These are phyloP conservation scores for Anarsia innoxiella DNA, from an alignment of 2,888 invertebrate genomes.

Conservation along the genomic window DNA sequence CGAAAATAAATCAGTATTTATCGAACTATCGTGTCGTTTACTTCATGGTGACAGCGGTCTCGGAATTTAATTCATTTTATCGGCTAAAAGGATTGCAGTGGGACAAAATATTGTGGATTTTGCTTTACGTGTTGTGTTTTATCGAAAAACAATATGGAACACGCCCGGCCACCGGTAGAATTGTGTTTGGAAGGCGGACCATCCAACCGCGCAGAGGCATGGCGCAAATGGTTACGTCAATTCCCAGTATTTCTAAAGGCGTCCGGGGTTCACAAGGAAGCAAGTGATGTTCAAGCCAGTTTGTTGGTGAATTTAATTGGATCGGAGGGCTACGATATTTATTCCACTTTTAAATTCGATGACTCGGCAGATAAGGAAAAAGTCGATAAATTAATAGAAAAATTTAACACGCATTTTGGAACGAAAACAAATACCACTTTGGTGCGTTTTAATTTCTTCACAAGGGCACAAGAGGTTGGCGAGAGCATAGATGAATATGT, in stretches of 20 bases:
- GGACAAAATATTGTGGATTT: not conserved
- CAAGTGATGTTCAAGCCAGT: slow-evolving; percentile 13
- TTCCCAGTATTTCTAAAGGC: slow-evolving; percentile 11
- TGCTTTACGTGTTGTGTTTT: slow-evolving; percentile 7
- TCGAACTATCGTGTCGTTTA: too few species aligned
- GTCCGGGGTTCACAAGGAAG: slow-evolving; percentile 10
- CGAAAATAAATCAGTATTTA: too few species aligned
- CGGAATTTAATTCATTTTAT: too few species aligned
- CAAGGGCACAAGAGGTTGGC: slow-evolving; percentile 17
- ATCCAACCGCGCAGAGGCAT: slow-evolving; percentile 11
- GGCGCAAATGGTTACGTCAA: slow-evolving; percentile 11
- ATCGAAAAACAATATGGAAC: slow-evolving; percentile 1
- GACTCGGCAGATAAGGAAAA: slow-evolving; percentile 15
- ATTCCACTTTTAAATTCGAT: slow-evolving; percentile 17
- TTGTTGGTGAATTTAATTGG: slow-evolving; percentile 23
- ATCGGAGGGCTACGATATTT: slow-evolving; percentile 19
- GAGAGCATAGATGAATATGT: slow-evolving; percentile 23
- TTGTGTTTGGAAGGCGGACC: slow-evolving; percentile 1
- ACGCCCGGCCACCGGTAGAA: slow-evolving; percentile 10
- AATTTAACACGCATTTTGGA: slow-evolving; percentile 20
- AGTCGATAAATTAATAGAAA: slow-evolving; percentile 15
- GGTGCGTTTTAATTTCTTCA: slow-evolving; percentile 20
- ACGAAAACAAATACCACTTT: slow-evolving; percentile 19
- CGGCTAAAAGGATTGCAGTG: too few species aligned
- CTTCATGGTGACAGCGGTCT: too few species aligned